phyloP scores from a whole-genome alignment of 2,888 invertebrate genomes.

The Gastrophysa polygoni region DNA sequence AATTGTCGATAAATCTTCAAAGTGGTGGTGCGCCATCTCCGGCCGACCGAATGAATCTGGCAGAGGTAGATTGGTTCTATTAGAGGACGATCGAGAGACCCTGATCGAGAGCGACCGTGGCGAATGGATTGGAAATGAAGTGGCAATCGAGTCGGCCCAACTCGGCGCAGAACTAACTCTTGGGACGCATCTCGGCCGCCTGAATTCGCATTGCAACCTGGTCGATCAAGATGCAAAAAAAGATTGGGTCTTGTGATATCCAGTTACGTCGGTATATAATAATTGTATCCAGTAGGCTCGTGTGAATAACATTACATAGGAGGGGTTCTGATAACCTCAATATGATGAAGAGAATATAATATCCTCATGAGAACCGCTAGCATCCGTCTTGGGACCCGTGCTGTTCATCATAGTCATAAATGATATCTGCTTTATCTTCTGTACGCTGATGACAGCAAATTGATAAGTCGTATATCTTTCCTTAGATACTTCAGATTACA shows the following conservation, averaged over 20 bases:
- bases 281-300: too few relatives aligned
- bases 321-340: too few relatives aligned
- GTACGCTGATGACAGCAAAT: too few relatives aligned
- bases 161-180: conserved; percentile 21
- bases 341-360: too few relatives aligned
- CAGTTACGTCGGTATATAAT: background rate
- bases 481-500: too few relatives aligned
- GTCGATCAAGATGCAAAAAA: background rate
- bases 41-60: conserved; percentile 32
- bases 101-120: conserved; percentile 25
- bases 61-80: conserved; percentile 27
- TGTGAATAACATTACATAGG: too few relatives aligned
- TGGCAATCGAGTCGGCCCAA: conserved; percentile 31
- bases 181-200: conserved; percentile 28
- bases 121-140: conserved; percentile 38
- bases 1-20: conserved; percentile 38
- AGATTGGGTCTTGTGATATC: background rate
- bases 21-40: conserved; percentile 27
- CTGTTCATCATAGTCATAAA: too few relatives aligned
- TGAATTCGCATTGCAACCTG: background rate
- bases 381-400: too few relatives aligned
- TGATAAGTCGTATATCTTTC: too few relatives aligned
- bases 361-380: too few relatives aligned
- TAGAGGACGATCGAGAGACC: conserved; percentile 6
- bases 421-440: too few relatives aligned